Evolutionary conservation across 2,797 vertebrate species (phyloP).

Genomic region (Yasuhikotakia modesta): DNA sequence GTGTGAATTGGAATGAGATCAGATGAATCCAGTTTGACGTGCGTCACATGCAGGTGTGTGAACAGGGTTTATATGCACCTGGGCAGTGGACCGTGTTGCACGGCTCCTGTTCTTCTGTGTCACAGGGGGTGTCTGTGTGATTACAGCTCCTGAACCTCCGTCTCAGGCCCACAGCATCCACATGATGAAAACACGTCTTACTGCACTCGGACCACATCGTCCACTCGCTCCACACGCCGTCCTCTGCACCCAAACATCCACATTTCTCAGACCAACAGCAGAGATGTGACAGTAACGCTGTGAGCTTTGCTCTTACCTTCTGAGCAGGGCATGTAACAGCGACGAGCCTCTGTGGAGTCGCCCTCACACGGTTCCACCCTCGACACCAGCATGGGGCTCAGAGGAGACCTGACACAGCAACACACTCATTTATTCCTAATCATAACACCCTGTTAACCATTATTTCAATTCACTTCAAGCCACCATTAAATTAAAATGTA

Average conservation of each 20-base stretch:
- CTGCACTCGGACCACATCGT: constrained; percentile 85
- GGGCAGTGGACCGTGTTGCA: constrained; percentile 81
- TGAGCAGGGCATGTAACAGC: constrained; percentile 75
- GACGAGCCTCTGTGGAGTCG: constrained; percentile 74
- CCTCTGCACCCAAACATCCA: constrained; percentile 50
- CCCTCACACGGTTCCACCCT: constrained; percentile 78
- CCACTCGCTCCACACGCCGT: constrained; percentile 79
- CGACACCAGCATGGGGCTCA: constrained; percentile 68
- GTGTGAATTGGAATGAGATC: too few relatives aligned
- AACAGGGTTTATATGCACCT: constrained; percentile 65
- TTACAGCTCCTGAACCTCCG: constrained; percentile 79
- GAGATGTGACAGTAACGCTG: too few relatives aligned
- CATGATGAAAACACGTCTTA: constrained; percentile 81
- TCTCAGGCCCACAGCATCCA: constrained; percentile 75
- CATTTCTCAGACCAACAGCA: too few relatives aligned
- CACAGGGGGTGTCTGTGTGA: constrained; percentile 63
- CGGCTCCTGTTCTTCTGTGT: constrained; percentile 77
- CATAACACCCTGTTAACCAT: too few relatives aligned
- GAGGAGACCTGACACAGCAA: constrained; percentile 75
- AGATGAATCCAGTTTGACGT: too few relatives aligned
- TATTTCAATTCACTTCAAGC: too few relatives aligned
- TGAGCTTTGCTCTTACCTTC: constrained; percentile 69
- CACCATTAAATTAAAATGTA: too few relatives aligned
- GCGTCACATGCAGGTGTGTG: too few relatives aligned
- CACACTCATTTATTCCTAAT: background rate